These are phyloP conservation scores for Amphimedon queenslandica DNA, from an alignment of 37 sponge, comb jelly and placozoan species.

Conservation along the genomic window DNA sequence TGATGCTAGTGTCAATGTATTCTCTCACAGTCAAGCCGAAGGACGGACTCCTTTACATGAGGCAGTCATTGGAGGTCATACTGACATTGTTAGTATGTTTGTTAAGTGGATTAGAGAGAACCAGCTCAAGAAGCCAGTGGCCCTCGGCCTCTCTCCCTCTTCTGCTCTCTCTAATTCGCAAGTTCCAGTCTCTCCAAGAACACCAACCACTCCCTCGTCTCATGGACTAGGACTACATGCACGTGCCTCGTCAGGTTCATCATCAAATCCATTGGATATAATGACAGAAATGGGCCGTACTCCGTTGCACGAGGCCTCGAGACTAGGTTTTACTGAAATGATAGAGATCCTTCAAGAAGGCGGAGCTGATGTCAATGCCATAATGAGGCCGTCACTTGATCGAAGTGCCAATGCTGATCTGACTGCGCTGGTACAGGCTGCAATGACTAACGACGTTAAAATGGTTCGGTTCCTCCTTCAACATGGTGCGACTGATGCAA, in stretches of 20 bases:
- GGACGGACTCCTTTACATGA: slow-evolving; percentile 56
- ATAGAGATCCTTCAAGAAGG: slow-evolving; percentile 54
- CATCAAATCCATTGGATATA: slow-evolving; percentile 27
- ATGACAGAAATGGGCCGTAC: slow-evolving; percentile 42
- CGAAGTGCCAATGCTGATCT: slow-evolving; percentile 33
- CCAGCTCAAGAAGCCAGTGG: not conserved
- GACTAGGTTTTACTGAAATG: slow-evolving; percentile 20
- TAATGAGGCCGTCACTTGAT: slow-evolving; percentile 43
- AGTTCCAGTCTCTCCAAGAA: not conserved
- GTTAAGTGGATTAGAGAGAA: slow-evolving; percentile 25
- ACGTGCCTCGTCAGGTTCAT: not conserved
- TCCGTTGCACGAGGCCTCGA: slow-evolving; percentile 73
- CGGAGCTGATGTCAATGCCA: slow-evolving; percentile 80
- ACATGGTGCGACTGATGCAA: slow-evolving; percentile 71
- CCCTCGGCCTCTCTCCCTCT: not conserved
- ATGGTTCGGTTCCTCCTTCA: slow-evolving; percentile 58
- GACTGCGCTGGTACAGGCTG: slow-evolving; percentile 75
- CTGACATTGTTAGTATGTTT: slow-evolving; percentile 36
- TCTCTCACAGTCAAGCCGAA: slow-evolving; percentile 4
- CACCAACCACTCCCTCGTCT: not conserved
- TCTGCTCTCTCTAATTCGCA: not conserved
- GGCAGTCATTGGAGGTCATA: slow-evolving; percentile 42
- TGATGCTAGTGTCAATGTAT: slow-evolving; percentile 31
- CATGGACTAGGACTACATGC: not conserved
- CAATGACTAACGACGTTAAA: slow-evolving; percentile 30